Conservation (phyloP, 2,113 vertebrate species). For the Prochilodus magdalenae region DNA sequence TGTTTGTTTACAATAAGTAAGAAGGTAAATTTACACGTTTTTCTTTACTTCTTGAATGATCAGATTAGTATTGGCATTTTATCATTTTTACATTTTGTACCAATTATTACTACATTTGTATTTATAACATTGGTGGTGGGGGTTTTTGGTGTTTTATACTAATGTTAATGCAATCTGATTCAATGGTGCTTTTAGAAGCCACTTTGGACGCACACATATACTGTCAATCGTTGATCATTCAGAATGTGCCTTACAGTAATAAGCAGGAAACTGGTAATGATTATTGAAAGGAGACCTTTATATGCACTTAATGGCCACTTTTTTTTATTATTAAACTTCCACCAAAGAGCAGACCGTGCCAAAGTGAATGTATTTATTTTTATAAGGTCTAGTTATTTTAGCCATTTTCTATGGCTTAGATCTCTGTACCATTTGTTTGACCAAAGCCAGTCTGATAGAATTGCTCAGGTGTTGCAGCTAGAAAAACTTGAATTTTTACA, state of each 20-base stretch:
- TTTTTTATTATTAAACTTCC: neutral
- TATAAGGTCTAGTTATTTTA: neutral
- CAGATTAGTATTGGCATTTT: conserved; percentile 38
- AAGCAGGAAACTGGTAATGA: conserved; percentile 42
- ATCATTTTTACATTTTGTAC: conserved; percentile 33
- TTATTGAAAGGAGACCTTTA: conserved; percentile 53
- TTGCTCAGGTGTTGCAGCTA: conserved; percentile 24
- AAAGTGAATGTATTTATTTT: neutral
- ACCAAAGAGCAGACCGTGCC: conserved; percentile 4
- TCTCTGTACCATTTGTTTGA: conserved; percentile 55
- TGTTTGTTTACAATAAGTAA: conserved; percentile 26
- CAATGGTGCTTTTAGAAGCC: conserved; percentile 41
- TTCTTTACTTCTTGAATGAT: conserved; percentile 30
- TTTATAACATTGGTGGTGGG: conserved; percentile 39
- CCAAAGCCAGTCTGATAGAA: conserved; percentile 30
- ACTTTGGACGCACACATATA: neutral
- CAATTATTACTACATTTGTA: conserved; percentile 14
- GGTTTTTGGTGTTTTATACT: conserved; percentile 16
- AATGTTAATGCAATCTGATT: conserved; percentile 10
- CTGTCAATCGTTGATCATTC: conserved; percentile 38
- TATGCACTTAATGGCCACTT: conserved; percentile 25
- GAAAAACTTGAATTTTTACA: conserved; percentile 43
- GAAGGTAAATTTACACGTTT: conserved; percentile 17
- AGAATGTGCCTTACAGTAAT: conserved; percentile 54
- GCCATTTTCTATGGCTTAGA: conserved; percentile 23